Evolutionary conservation across 2,888 invertebrate genomes (phyloP).

Genomic region (Lasioglossum pauxillum): DNA sequence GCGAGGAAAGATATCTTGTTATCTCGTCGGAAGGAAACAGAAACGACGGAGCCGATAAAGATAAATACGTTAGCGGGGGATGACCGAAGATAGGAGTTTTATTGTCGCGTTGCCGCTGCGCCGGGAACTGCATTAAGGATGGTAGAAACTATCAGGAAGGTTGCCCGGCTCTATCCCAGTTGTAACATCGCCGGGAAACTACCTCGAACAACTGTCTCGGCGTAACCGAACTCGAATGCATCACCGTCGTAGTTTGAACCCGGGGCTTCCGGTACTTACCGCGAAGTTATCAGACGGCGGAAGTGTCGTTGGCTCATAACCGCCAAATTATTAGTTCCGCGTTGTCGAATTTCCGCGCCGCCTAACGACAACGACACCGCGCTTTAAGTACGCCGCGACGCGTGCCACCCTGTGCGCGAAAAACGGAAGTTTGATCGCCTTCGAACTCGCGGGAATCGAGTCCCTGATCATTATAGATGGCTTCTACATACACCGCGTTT

Average conservation of each 20-base stretch:
- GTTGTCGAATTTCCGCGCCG: constrained; percentile 29
- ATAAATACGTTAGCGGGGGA: constrained; percentile 20
- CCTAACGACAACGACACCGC: constrained; percentile 20
- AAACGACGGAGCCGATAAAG: constrained; percentile 6
- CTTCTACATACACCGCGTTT: neutral
- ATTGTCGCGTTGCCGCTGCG: constrained; percentile 24
- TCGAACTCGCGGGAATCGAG: neutral
- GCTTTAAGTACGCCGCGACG: neutral
- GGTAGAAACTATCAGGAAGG: constrained; percentile 49
- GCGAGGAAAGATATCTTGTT: neutral
- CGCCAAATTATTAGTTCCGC: constrained; percentile 59
- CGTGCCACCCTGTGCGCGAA: neutral
- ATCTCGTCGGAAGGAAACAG: neutral
- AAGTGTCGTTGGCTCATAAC: constrained; percentile 69
- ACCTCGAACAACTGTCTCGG: constrained; percentile 64
- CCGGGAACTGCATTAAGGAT: constrained; percentile 54
- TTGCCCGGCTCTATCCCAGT: constrained; percentile 30
- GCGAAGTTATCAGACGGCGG: constrained; percentile 65
- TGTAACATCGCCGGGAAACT: constrained; percentile 56
- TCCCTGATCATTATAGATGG: neutral
- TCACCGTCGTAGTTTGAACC: constrained; percentile 62
- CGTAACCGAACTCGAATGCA: constrained; percentile 66
- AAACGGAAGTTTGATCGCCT: neutral
- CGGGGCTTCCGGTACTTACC: constrained; percentile 62
- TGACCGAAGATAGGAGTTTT: constrained; percentile 34